Conservation (phyloP, 2,797 vertebrate species). For the Sphenopsis melanotis region DNA sequence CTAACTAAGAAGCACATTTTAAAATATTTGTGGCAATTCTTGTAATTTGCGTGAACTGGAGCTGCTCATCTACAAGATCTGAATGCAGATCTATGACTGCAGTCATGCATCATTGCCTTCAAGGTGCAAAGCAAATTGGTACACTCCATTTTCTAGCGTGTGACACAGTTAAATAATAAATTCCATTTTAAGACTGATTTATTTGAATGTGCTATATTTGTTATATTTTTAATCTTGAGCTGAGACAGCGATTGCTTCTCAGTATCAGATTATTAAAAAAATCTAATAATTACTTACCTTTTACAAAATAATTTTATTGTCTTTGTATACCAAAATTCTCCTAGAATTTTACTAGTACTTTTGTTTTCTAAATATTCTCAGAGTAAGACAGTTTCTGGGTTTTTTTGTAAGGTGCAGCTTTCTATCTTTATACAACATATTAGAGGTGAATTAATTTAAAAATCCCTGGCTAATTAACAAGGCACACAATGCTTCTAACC, state of each 20-base stretch:
- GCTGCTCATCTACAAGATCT: not conserved
- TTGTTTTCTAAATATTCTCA: not conserved
- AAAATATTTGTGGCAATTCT: not conserved
- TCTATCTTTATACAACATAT: not conserved
- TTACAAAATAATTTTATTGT: not conserved
- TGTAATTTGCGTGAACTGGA: not conserved
- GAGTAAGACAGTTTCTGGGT: not conserved
- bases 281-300: not conserved
- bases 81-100: not conserved
- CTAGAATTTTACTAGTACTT: not conserved
- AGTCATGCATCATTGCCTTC: not conserved
- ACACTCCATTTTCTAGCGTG: not conserved
- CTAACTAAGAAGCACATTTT: not conserved
- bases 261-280: not conserved
- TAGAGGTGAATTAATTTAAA: not conserved
- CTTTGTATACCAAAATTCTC: not conserved
- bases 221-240: not conserved
- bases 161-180: not conserved
- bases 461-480: not conserved
- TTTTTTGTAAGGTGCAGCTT: not conserved
- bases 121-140: not conserved
- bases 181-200: not conserved
- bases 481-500: not conserved
- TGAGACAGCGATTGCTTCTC: not conserved
- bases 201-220: not conserved